These are phyloP conservation scores for Phalloptychus januarius DNA, from an alignment of 2,797 vertebrate species.

Conservation along the genomic window DNA sequence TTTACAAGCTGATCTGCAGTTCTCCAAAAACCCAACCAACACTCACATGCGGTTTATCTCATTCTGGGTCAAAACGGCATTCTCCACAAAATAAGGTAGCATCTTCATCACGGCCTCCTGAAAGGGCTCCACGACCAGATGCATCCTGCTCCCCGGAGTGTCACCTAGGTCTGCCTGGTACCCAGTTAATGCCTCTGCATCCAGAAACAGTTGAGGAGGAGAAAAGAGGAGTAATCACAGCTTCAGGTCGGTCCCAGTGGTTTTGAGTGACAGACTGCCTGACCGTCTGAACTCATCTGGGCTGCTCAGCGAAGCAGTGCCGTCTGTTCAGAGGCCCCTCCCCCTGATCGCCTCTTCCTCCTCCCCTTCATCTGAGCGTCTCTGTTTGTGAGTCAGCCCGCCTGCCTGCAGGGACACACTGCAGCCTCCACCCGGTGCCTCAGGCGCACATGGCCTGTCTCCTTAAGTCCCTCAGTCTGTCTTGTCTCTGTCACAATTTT, in stretches of 20 bases:
- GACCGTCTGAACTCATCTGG: conserved; percentile 59
- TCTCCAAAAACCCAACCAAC: not conserved
- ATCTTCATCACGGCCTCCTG: conserved; percentile 80
- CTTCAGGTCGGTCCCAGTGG: conserved; percentile 9
- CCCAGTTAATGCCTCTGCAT: conserved; percentile 49
- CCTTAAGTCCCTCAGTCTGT: conserved; percentile 25
- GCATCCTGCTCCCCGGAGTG: conserved; percentile 73
- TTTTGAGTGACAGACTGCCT: conserved; percentile 60
- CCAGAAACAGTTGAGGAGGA: conserved; percentile 20
- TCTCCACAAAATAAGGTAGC: conserved; percentile 83
- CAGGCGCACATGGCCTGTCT: conserved; percentile 44
- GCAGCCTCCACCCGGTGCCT: conserved; percentile 63
- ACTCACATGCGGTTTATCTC: conserved; percentile 86
- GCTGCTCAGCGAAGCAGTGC: conserved; percentile 44
- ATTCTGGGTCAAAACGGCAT: conserved; percentile 80
- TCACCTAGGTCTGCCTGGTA: conserved; percentile 23
- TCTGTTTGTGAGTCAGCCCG: conserved; percentile 48
- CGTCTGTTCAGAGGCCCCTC: conserved; percentile 62
- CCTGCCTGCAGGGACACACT: conserved; percentile 49
- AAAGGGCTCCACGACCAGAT: conserved; percentile 75
- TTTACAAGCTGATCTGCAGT: not conserved
- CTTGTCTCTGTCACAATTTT: conserved; percentile 17
- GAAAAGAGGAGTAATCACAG: conserved; percentile 7
- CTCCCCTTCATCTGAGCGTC: conserved; percentile 48
- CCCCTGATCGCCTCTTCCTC: conserved; percentile 48